Evolutionary conservation across 2,113 vertebrate genomes (phyloP), one percentile per base, ranked within the genome.

Genomic region (Leuciscus idus): DNA sequence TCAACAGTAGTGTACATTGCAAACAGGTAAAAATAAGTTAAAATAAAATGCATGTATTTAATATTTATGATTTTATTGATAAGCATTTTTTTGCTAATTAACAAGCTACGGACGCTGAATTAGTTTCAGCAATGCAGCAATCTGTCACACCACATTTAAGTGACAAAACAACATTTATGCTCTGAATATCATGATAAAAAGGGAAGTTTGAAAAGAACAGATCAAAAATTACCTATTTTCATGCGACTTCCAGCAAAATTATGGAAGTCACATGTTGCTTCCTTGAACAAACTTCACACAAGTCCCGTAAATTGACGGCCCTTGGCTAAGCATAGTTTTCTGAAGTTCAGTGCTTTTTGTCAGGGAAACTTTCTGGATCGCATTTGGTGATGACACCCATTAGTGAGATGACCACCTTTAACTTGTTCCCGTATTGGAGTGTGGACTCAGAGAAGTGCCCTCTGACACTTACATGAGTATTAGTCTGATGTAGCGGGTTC

Each of bases 341-440:
- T 19, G 19, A 81, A 64, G 79, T 64, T 64, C 7, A 50, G 9
- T 28, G 39, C 8, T 9, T 46, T 81, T 81, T 28, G 43, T 64
- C 57, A 4, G 87, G 39, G 85, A 88, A 82, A 70, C 64, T 82
- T 62, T 81, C 78, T 64, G 13, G 57, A 15, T 36, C 12, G 28
- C 80, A 82, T 52, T 11, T 50, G 81, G 81, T 70, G n/a, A 81
- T 81, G 80, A 50, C 80, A 82, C 46, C 81, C 64, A 82, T 82
- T 82, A 82, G 81, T 82, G 81, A 70, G 81, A 82, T 70, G 81
- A 52, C 62, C 62, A 70, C 19, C 46, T 82, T 70, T 82, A 70
- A 82, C 81, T 50, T 82, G 81, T 82, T 70, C 62, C 28, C 11
- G 50, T 62, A 84, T 72, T 73, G 70, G 76, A 73, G 64, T 5